Evolutionary conservation across 37 sponge, comb jelly and placozoan species (phyloP), one percentile per base, ranked within the genome.

Genomic region (Chondrilla cf. caribensis): DNA sequence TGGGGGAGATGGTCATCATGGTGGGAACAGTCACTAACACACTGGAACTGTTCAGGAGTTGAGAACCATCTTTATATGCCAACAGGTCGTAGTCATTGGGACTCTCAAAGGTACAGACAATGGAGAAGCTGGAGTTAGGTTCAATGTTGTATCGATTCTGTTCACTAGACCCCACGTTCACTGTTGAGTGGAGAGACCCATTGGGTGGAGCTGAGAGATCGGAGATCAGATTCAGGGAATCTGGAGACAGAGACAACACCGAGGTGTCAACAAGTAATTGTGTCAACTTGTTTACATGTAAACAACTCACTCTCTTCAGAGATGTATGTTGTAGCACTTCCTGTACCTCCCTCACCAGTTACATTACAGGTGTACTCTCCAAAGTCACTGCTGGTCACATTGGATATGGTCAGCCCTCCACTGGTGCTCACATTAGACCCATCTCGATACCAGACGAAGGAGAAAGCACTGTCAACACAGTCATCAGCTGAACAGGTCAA

Each of bases 361-460:
- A 47, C 82, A 25, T 60, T 41, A 42, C 82, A 82, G 8, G 33
- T 38, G 82, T 82, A 82, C 35, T 5, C 3, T 32, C 82, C 82
- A 41, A 82, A 67, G 68, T 82, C 70, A 42, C 35, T 43, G 6
- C 55, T 55, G 28, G 81, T 36, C 7, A 60, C 35, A 59, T 22
- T 35, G 32, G 41, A 58, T 14, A 80, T 7, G 9, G 41, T 60
- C 64, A 80, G 62, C 28, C 19, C 35, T 32, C 19, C 19, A 1
- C 41, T 32, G 55, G 38, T 80, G 6, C 28, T 64, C 31, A 29
- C 64, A 62, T 6, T 62, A 22, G 22, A 6, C 15, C 29, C 29
- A 22, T 29, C 64, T 26, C 25, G 64, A 62, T 47, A 39, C 76
- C 76, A 73, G 43, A 37, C 5, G 44, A 40, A 73, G 21, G 17